Evolutionary conservation across 2,113 vertebrate species (phyloP).

Genomic region (Nycticryphes semicollaris): DNA sequence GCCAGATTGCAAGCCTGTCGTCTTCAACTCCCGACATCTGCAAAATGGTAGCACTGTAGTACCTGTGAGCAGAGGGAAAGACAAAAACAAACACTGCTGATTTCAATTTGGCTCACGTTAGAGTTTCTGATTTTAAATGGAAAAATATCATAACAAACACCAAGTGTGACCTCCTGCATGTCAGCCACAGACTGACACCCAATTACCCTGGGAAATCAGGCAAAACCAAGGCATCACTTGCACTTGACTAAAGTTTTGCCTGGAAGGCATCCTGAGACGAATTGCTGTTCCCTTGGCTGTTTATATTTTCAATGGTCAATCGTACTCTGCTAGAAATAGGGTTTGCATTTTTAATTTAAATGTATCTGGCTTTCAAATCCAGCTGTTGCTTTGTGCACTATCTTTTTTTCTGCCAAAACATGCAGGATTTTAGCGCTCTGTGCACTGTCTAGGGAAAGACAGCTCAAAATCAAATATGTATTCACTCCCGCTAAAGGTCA

Average conservation of each 20-base stretch:
- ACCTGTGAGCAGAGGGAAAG: constrained; percentile 75
- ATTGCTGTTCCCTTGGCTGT: not conserved
- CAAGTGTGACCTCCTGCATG: not conserved
- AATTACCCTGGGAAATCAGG: not conserved
- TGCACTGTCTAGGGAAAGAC: not conserved
- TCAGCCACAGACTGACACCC: not conserved
- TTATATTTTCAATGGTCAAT: not conserved
- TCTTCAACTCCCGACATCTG: constrained; percentile 97
- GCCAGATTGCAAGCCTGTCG: constrained; percentile 93
- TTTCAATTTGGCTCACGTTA: not conserved
- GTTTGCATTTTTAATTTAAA: not conserved
- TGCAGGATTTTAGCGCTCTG: not conserved
- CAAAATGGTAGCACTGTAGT: constrained; percentile 98
- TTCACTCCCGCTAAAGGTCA: constrained; percentile 12
- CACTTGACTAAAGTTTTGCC: not conserved
- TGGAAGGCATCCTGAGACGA: not conserved
- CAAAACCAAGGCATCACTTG: not conserved
- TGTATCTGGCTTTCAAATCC: not conserved
- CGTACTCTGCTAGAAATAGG: not conserved
- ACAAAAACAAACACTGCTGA: not conserved
- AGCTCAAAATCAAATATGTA: constrained; percentile 1
- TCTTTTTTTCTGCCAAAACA: not conserved
- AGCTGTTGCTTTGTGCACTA: not conserved
- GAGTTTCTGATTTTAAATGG: not conserved
- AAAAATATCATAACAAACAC: not conserved